These are phyloP conservation scores for Pluvialis apricaria DNA, from an alignment of 2,113 vertebrate genomes.

Conservation along the genomic window DNA sequence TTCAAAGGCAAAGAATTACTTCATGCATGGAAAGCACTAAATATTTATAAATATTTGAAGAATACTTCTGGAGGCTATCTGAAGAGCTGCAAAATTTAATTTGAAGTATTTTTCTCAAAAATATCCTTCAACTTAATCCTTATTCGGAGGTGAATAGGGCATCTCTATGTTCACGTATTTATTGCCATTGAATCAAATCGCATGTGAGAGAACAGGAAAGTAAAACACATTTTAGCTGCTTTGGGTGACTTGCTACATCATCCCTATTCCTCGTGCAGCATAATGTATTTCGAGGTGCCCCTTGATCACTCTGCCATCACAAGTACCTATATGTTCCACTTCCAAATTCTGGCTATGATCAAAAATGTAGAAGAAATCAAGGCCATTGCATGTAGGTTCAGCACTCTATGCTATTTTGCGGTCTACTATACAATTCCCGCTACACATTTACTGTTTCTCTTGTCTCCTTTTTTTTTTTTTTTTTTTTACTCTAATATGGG, in stretches of 20 bases:
- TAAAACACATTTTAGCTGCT: neutral
- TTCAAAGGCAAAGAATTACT: neutral
- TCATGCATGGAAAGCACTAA: neutral
- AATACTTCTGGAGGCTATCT: neutral
- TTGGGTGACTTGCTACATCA: neutral
- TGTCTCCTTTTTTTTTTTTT: neutral
- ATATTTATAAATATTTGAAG: neutral
- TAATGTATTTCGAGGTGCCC: neutral
- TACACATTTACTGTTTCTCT: neutral
- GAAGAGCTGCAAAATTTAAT: neutral
- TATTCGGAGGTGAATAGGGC: neutral
- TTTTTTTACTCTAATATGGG: neutral
- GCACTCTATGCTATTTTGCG: neutral
- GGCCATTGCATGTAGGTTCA: neutral
- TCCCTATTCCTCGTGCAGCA: neutral
- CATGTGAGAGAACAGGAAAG: neutral
- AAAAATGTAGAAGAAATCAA: neutral
- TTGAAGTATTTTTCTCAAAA: neutral
- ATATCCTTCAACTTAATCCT: neutral
- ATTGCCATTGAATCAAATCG: neutral
- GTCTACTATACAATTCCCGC: neutral
- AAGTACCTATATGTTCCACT: neutral
- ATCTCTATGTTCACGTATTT: neutral
- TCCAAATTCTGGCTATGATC: neutral
- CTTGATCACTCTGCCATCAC: neutral